These are phyloP conservation scores for Macroglossus sobrinus DNA, from an alignment of 2,113 vertebrate genomes.

Conservation along the genomic window DNA sequence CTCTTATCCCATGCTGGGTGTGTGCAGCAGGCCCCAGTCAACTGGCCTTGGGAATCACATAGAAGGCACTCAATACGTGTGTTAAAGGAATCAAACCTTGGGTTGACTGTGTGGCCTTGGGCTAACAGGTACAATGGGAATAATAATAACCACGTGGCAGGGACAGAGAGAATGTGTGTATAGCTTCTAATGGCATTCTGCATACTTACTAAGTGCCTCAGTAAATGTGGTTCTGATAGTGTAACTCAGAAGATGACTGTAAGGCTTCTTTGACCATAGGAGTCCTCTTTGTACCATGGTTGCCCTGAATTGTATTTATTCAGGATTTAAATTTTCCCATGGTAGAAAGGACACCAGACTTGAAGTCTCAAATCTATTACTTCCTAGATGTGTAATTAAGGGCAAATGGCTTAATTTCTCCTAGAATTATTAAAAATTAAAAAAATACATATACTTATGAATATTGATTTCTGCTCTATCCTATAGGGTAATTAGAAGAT, in stretches of 20 bases:
- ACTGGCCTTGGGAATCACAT: not conserved
- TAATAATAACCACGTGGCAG: not conserved
- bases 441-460: not conserved
- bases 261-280: not conserved
- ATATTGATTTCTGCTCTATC: not conserved
- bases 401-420: not conserved
- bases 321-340: not conserved
- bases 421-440: not conserved
- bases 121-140: not conserved
- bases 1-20: not conserved
- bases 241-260: not conserved
- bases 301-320: not conserved
- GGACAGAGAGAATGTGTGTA: not conserved
- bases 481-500: not conserved
- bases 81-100: not conserved
- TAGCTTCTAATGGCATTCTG: rapidly evolving
- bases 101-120: not conserved
- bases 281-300: not conserved
- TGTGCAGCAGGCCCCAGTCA: not conserved
- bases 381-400: not conserved
- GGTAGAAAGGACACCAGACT: not conserved
- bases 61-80: not conserved
- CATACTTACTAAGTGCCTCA: not conserved
- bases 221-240: not conserved
- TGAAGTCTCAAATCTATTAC: not conserved